A percentile compares a stretch with the other conserved stretches of the same genome.
Evolutionary conservation across 2,888 invertebrate genomes (phyloP).

Genomic region (Podabrus alpinus): DNA sequence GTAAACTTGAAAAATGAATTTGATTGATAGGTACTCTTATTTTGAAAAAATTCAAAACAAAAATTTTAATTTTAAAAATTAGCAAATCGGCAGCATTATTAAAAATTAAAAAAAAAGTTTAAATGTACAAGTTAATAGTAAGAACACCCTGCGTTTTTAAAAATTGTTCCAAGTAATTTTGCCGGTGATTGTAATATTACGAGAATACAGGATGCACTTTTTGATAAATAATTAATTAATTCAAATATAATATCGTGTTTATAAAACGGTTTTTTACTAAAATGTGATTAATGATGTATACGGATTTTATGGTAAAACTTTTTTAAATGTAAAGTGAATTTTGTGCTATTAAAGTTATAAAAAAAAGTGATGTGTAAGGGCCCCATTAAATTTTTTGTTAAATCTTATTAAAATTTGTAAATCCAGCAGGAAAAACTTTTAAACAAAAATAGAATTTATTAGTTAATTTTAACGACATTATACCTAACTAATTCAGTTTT

Average conservation of each 20-base stretch:
- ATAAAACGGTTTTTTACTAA: not conserved
- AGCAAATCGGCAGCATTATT: too few species aligned
- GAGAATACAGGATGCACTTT: not conserved
- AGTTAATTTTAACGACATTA: not conserved
- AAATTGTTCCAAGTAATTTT: not conserved
- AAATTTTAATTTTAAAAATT: too few species aligned
- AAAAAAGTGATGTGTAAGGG: not conserved
- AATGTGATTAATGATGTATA: not conserved
- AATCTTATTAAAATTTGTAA: not conserved
- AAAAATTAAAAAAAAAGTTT: too few species aligned
- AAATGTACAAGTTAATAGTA: too few species aligned
- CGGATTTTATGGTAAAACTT: not conserved
- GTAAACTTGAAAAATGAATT: too few species aligned
- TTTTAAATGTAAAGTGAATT: not conserved
- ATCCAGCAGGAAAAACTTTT: not conserved
- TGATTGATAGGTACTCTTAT: too few species aligned
- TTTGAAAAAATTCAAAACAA: too few species aligned
- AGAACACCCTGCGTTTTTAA: too few species aligned
- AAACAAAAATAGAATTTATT: not conserved
- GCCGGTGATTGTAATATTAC: not conserved
- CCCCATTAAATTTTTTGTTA: not conserved
- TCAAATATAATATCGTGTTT: not conserved
- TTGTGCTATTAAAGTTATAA: not conserved
- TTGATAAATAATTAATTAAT: not conserved
- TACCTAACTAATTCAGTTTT: slow-evolving; percentile 18